Evolutionary conservation across 1,140 invertebrate genomes (phyloP), one percentile per base, ranked within the genome.

Genomic region (Carposina sasakii): DNA sequence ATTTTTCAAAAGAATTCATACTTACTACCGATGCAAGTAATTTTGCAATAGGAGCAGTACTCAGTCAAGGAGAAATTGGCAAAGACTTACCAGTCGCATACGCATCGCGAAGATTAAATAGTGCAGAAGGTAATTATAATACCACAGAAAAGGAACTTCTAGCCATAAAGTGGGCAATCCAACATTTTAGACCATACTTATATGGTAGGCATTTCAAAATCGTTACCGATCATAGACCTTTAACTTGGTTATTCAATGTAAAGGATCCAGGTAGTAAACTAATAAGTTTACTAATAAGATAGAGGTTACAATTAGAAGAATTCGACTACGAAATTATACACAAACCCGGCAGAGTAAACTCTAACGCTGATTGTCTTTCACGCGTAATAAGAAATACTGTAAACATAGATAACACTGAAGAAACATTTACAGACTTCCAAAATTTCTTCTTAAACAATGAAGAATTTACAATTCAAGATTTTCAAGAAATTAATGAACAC

Each of bases 241-340:
- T 52, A 1, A 52, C 40, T 21, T 87, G 72, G 66, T 55, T 88
- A 9, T 57, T 69, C 13, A 57, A 54, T 6, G 62, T 78, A 1
- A 86, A 81, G 44, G 53, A 65, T 24, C 39, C 48, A 6, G 54
- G 54, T 34, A 42, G 44, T 6, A 57, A 62, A 52, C 26, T 71
- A 31, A 54, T 54, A 9, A 52, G 63, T 6, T 55, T 59, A 52
- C 26, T 71, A 31, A 54, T 54, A 9, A 52, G 63, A 45, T 66
- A 54, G 54, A 13, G 28, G 10, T 30, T 30, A 13, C 12, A 30
- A 30, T 30, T 30, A 30, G 28, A 10, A 10, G 28, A 30, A 30
- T 30, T n/a, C 8, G 15, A 30, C 28, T 30, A 30, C 6, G 28
- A 30, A 2, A 13, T 30, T 30, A 8, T 30, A 10, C 15, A 30